Evolutionary conservation across 1,140 invertebrate species (phyloP), one percentile per base, ranked within the genome.

Genomic region (Phymastichus coffea): DNA sequence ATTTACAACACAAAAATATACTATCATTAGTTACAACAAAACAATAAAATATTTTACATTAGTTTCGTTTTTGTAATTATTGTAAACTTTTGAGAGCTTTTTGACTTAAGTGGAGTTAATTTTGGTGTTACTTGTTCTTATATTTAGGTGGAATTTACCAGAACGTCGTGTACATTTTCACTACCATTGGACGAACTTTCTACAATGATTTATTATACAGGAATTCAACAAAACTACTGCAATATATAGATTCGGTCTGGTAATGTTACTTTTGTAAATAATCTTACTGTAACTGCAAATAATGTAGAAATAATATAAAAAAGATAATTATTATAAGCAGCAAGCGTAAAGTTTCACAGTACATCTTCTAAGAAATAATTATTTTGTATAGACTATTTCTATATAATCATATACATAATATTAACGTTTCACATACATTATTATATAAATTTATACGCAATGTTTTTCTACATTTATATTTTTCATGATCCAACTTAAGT

Each of bases 1-100:
- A 67, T 69, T 65, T 71, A 71, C 67, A 69, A 69, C 69, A 66
- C 47, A 70, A 70, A 69, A 68, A 68, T 67, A 70, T 67, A 68
- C 64, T 67, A 67, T 67, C 22, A 65, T 62, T 61, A 65, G 63
- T 63, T 57, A 66, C 57, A 68, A 68, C 64, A 70, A 61, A 70
- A 66, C 57, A 68, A 61, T 48, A 53, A 61, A 65, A 37, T 58
- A 64, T 62, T 53, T 61, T 57, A 60, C 43, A 53, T 46, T 59
- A 7, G 54, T 25, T 51, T 38, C 4, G 38, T 8, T 12, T 33
- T 33, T 40, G 12, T 2, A 43, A 55, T 40, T 51, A 61, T 33
- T 40, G 26, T 38, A 17, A 54, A 55, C 19, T 54, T 51, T 46
- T 59, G 3, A 60, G 48, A 55, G 43, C 15, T 54, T 23, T 25